Evolutionary conservation across 2,888 invertebrate species (phyloP).

Genomic region (Melinaea menophilus): DNA sequence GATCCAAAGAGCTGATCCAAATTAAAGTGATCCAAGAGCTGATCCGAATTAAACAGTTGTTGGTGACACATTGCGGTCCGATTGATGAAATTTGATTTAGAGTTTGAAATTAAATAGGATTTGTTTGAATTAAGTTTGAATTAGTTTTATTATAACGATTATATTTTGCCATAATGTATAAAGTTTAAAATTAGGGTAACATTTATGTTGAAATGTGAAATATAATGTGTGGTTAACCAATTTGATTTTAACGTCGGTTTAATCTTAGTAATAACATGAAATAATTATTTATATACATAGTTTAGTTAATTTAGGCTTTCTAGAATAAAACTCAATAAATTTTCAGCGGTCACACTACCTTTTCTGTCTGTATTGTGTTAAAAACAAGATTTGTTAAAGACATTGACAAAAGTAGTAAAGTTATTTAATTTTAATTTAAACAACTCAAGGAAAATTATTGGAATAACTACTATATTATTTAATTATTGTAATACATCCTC

Average conservation of each 20-base stretch:
- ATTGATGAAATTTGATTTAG: conserved; percentile 24
- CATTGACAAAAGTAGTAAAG: too few species aligned
- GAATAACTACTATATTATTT: too few species aligned
- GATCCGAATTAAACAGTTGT: conserved; percentile 31
- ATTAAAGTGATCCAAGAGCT: conserved; percentile 24
- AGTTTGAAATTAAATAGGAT: conserved; percentile 23
- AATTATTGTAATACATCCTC: too few species aligned
- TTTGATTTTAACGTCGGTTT: not conserved
- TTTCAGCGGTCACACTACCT: too few species aligned
- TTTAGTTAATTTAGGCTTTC: too few species aligned
- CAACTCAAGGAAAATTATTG: too few species aligned
- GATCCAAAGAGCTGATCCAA: conserved; percentile 30
- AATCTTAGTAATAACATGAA: not conserved
- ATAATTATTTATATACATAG: too few species aligned
- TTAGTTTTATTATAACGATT: not conserved
- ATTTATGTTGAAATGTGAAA: not conserved
- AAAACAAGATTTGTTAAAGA: too few species aligned
- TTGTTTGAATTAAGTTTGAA: conserved; percentile 1
- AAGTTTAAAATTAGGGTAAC: not conserved
- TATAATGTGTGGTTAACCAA: not conserved
- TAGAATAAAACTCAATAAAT: too few species aligned
- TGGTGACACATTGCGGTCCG: conserved; percentile 27
- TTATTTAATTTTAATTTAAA: too few species aligned
- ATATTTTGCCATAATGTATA: not conserved
- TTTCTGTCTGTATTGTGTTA: too few species aligned